phyloP scores from a whole-genome alignment of 2,113 vertebrate species.

The Aldabrachelys gigantea region DNA sequence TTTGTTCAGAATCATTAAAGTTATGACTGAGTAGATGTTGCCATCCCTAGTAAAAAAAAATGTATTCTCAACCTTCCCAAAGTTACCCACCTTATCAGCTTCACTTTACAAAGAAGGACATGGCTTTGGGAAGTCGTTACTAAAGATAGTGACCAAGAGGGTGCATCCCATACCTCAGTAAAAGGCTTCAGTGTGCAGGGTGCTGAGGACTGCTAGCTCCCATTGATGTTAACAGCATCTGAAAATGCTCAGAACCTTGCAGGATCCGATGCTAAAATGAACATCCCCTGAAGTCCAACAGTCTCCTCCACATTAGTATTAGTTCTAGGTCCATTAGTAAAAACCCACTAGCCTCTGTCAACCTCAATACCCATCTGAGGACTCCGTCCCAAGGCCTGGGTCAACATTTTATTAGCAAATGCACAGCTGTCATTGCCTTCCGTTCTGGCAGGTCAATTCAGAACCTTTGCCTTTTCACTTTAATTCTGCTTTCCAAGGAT shows the following conservation, averaged over 20 bases:
- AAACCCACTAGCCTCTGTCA: not conserved
- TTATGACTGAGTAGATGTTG: not conserved
- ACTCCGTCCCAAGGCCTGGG: accelerated
- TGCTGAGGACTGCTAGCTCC: not conserved
- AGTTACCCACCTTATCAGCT: accelerated
- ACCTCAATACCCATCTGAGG: not conserved
- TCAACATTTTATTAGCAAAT: not conserved
- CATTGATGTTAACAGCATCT: not conserved
- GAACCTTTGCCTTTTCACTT: not conserved
- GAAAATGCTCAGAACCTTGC: accelerated
- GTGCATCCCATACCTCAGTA: accelerated
- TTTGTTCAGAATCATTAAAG: not conserved
- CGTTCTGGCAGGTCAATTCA: not conserved
- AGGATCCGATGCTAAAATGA: not conserved
- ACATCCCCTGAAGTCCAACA: not conserved
- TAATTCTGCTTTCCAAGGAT: accelerated
- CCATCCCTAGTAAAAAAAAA: not conserved
- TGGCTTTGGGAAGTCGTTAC: not conserved
- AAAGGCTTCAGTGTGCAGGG: not conserved
- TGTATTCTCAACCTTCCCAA: accelerated
- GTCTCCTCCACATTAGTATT: accelerated
- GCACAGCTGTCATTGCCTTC: accelerated
- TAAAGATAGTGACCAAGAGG: not conserved
- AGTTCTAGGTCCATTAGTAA: not conserved
- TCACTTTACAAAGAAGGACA: accelerated